Conservation (phyloP, 2,888 invertebrate species). For the Acanthoscelides obtectus region DNA sequence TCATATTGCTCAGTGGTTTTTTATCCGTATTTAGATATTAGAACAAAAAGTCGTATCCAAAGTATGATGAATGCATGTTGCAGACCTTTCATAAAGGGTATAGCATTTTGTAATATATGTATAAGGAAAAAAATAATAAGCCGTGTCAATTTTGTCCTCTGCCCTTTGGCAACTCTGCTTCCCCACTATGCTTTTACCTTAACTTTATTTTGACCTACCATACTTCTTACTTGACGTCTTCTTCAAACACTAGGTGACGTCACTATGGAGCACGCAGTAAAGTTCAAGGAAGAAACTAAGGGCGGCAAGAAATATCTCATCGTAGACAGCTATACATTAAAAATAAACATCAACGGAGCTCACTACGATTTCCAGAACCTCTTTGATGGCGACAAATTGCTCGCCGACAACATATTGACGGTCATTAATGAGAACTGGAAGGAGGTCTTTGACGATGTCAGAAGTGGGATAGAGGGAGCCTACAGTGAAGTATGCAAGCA, state of each 20-base stretch:
- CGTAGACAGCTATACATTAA: constrained; percentile 11
- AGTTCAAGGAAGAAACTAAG: constrained; percentile 17
- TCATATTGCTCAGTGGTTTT: too few relatives aligned
- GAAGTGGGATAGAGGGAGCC: constrained; percentile 19
- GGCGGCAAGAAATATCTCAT: constrained; percentile 7
- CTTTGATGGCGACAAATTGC: constrained; percentile 26
- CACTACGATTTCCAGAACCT: constrained; percentile 24
- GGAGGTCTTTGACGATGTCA: constrained; percentile 23
- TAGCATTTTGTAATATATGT: too few relatives aligned
- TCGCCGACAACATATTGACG: constrained; percentile 23
- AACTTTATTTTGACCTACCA: too few relatives aligned
- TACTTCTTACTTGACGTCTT: not conserved
- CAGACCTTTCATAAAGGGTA: too few relatives aligned
- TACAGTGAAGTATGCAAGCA: constrained; percentile 12
- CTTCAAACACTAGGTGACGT: constrained; percentile 8
- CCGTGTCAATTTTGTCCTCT: too few relatives aligned
- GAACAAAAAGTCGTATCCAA: too few relatives aligned
- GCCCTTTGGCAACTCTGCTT: too few relatives aligned
- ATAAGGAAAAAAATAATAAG: too few relatives aligned
- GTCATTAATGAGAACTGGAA: constrained; percentile 30
- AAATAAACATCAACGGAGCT: constrained; percentile 9
- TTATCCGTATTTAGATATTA: too few relatives aligned
- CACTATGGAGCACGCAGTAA: constrained; percentile 7
- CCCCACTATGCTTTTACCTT: too few relatives aligned
- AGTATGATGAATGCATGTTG: too few relatives aligned